A percentile compares a stretch with the other conserved stretches of the same genome.
Conservation (phyloP, 2,888 invertebrate species). For the Ophion slaviceki region DNA sequence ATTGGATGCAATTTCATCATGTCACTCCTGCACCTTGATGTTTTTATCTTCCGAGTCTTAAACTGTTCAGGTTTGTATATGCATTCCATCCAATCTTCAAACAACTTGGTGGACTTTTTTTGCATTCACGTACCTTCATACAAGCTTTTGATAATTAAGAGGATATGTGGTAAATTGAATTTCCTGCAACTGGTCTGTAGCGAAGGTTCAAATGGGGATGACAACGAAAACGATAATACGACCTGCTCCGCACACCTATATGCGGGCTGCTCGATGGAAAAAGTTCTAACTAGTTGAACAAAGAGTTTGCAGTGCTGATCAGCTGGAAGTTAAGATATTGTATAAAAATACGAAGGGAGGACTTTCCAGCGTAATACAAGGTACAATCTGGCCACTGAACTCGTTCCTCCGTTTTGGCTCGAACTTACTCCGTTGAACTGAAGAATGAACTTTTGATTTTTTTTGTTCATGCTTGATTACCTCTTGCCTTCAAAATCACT, state of each 20-base stretch:
- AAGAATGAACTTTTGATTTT: conserved; percentile 26
- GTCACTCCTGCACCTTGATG: not conserved
- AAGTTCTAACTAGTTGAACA: conserved; percentile 75
- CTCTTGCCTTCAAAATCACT: conserved; percentile 8
- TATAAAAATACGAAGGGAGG: conserved; percentile 7
- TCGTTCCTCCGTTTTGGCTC: conserved; percentile 36
- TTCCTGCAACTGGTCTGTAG: conserved; percentile 21
- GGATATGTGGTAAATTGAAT: conserved; percentile 54
- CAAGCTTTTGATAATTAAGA: conserved; percentile 46
- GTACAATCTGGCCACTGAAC: conserved; percentile 2
- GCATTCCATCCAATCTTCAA: not conserved
- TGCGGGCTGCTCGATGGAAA: conserved; percentile 71
- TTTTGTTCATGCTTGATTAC: conserved; percentile 22
- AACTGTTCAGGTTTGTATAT: conserved; percentile 7
- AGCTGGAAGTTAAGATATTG: conserved; percentile 19
- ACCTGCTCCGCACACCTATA: conserved; percentile 51
- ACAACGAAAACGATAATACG: conserved; percentile 19
- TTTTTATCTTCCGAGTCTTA: not conserved
- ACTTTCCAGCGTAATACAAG: conserved; percentile 44
- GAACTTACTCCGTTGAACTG: conserved; percentile 25
- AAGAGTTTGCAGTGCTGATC: conserved; percentile 65
- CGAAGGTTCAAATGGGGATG: conserved; percentile 17
- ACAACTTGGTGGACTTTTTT: conserved; percentile 12
- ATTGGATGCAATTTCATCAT: not conserved
- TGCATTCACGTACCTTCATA: not conserved